These are phyloP conservation scores for Eilema caniola DNA, from an alignment of 2,888 invertebrate genomes.

Conservation along the genomic window DNA sequence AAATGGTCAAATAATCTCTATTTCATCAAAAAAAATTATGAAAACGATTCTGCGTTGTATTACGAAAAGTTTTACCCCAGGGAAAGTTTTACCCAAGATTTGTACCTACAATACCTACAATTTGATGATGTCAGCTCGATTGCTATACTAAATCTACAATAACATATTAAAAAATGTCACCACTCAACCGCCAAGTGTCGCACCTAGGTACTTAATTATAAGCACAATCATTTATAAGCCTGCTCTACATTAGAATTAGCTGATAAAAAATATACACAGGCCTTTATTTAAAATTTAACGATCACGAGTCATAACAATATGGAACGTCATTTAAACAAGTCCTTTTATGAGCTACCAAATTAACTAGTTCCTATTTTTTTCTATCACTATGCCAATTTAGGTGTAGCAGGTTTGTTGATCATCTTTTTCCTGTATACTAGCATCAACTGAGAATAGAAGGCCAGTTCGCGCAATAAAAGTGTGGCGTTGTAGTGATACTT, in stretches of 20 bases:
- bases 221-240: not conserved
- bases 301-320: slow-evolving; percentile 2
- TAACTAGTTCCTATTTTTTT: slow-evolving; percentile 5
- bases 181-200: slow-evolving; percentile 1
- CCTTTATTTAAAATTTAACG: slow-evolving; percentile 6
- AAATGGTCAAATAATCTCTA: no score
- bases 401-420: not conserved
- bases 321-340: not conserved
- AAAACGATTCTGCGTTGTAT: not conserved
- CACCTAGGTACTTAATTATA: slow-evolving; percentile 1
- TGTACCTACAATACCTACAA: no score
- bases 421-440: not conserved
- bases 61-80: not conserved
- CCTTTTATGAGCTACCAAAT: slow-evolving; percentile 6
- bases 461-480: no score
- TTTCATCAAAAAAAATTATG: no score
- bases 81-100: not conserved
- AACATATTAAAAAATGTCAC: not conserved
- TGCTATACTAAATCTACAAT: no score
- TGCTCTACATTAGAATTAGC: slow-evolving; percentile 4
- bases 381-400: not conserved
- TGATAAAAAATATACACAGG: slow-evolving; percentile 7
- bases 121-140: no score
- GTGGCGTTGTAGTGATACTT: no score
- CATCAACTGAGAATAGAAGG: no score